phyloP scores from a whole-genome alignment of 2,797 vertebrate genomes.

The Pipistrellus nathusii region DNA sequence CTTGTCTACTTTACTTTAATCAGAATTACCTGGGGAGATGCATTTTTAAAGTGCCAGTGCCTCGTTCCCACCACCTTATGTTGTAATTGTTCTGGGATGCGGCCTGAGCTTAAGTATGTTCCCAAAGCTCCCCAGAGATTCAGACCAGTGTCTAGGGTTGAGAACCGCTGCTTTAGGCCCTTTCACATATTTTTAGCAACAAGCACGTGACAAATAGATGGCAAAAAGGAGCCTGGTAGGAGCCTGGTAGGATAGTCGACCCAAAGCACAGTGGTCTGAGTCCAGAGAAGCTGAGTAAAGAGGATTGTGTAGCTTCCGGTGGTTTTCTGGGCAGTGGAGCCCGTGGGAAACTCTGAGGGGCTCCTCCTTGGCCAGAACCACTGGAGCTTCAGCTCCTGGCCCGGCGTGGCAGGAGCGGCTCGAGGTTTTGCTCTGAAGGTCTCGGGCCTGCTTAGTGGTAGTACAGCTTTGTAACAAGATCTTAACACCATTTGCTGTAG shows the following conservation, averaged over 20 bases:
- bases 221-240: neutral
- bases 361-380: neutral
- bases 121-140: neutral
- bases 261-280: neutral
- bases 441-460: neutral
- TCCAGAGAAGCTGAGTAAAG: neutral
- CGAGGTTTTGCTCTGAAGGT: neutral
- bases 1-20: neutral
- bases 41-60: neutral
- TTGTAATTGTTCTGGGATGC: neutral
- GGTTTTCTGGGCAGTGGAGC: neutral
- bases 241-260: neutral
- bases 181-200: neutral
- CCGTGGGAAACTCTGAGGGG: neutral
- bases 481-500: neutral
- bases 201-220: neutral
- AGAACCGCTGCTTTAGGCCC: neutral
- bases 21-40: neutral
- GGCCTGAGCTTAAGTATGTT: neutral
- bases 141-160: neutral
- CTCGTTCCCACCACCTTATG: neutral
- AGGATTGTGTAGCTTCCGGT: neutral
- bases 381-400: neutral
- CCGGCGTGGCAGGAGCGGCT: fast-evolving
- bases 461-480: neutral